phyloP scores from a whole-genome alignment of 1,140 invertebrate genomes.

The Piezodorus guildinii region DNA sequence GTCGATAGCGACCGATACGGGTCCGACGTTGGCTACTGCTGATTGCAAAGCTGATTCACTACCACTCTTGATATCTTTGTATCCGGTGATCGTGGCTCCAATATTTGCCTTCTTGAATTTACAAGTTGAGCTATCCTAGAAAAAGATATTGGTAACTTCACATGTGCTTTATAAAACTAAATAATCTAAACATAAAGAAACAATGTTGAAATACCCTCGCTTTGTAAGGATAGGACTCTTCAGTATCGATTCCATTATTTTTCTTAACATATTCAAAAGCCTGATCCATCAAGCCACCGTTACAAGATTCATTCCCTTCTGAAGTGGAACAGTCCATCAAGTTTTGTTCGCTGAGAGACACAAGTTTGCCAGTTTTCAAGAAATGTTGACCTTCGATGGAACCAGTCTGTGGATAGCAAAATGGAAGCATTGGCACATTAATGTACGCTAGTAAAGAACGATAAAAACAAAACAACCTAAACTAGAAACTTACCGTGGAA shows the following conservation, averaged over 20 bases:
- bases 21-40: slow-evolving; percentile 67
- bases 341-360: slow-evolving; percentile 95
- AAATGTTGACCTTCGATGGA: slow-evolving; percentile 92
- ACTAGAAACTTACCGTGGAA: too few relatives aligned
- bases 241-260: slow-evolving; percentile 84
- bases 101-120: slow-evolving; percentile 36
- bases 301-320: slow-evolving; percentile 91
- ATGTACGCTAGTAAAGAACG: too few relatives aligned
- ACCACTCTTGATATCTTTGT: neutral
- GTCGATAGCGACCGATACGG: slow-evolving; percentile 61
- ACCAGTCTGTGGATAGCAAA: slow-evolving; percentile 54
- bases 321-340: slow-evolving; percentile 83
- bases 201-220: neutral
- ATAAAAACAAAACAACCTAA: too few relatives aligned
- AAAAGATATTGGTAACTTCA: neutral
- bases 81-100: slow-evolving; percentile 46
- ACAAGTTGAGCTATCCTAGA: slow-evolving; percentile 6
- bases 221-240: slow-evolving; percentile 72
- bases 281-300: slow-evolving; percentile 89
- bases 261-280: slow-evolving; percentile 85
- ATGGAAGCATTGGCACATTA: too few relatives aligned
- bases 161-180: too few relatives aligned
- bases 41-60: slow-evolving; percentile 38
- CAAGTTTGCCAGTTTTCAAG: slow-evolving; percentile 65
- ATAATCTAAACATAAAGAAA: too few relatives aligned